Evolutionary conservation across 1,140 invertebrate species (phyloP).

Genomic region (Daktulosphaira vitifoliae): DNA sequence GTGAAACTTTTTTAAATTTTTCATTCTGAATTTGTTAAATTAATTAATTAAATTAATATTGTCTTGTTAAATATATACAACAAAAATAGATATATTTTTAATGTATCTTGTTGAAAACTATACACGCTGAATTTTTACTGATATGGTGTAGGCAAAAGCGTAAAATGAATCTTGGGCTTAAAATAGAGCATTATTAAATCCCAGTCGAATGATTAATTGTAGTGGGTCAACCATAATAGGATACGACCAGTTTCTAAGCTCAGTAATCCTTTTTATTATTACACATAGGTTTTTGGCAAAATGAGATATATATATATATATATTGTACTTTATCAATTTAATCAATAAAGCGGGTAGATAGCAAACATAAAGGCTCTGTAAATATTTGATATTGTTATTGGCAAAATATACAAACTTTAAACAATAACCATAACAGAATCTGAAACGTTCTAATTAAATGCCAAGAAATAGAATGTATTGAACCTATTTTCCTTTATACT

Average conservation of each 20-base stretch:
- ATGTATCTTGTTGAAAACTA: too few species aligned
- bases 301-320: background rate
- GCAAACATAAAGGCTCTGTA: slow-evolving; percentile 18
- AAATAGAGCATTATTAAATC: slow-evolving; percentile 14
- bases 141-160: too few species aligned
- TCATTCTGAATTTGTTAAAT: too few species aligned
- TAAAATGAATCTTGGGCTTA: too few species aligned
- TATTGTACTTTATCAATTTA: background rate
- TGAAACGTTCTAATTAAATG: background rate
- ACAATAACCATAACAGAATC: slow-evolving; percentile 1
- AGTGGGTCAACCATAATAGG: slow-evolving; percentile 2
- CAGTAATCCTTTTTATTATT: slow-evolving; percentile 23
- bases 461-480: too few species aligned
- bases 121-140: too few species aligned
- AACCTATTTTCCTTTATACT: background rate
- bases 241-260: background rate
- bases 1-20: too few species aligned
- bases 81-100: too few species aligned
- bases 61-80: too few species aligned
- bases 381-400: slow-evolving; percentile 31
- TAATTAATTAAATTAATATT: too few species aligned
- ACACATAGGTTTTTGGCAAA: background rate
- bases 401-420: slow-evolving; percentile 12
- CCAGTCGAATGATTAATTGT: slow-evolving; percentile 9
- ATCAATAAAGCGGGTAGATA: slow-evolving; percentile 18